These are phyloP conservation scores for Podabrus alpinus DNA, from an alignment of 2,888 invertebrate species.

Conservation along the genomic window DNA sequence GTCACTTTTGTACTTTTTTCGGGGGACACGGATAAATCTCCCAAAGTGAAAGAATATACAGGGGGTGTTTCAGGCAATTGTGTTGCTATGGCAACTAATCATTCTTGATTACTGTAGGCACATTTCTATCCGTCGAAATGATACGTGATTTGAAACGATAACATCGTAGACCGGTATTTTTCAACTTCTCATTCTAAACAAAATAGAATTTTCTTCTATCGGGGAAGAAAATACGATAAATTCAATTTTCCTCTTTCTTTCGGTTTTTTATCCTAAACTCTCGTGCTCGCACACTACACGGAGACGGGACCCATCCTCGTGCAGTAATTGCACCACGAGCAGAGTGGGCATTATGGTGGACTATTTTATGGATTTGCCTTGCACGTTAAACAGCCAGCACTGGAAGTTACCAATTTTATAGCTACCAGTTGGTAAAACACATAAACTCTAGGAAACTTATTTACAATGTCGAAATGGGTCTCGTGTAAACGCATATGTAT, in stretches of 20 bases:
- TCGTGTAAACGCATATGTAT: background rate
- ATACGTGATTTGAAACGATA: conserved; percentile 45
- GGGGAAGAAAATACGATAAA: background rate
- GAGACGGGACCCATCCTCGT: background rate
- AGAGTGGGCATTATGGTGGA: background rate
- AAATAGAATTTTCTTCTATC: background rate
- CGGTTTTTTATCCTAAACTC: background rate
- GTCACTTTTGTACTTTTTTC: background rate
- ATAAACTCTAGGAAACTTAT: background rate
- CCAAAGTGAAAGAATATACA: conserved; percentile 26
- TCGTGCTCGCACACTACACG: too few species aligned
- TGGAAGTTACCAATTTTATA: background rate
- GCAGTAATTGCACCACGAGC: background rate
- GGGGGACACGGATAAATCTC: conserved; percentile 10
- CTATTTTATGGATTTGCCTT: background rate
- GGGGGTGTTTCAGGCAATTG: conserved; percentile 31
- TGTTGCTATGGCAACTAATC: conserved; percentile 50
- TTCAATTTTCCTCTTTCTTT: background rate
- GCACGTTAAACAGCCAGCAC: background rate
- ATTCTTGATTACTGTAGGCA: conserved; percentile 47
- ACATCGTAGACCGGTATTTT: conserved; percentile 21
- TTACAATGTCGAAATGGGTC: background rate
- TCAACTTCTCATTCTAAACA: background rate
- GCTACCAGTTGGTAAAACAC: background rate
- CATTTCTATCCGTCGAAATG: conserved; percentile 43